Percentiles rank a stretch among this genome's conserved stretches.
These are phyloP conservation scores for Lycopodina hypogea DNA, from an alignment of 37 sponge, comb jelly and placozoan genomes.

Conservation along the genomic window DNA sequence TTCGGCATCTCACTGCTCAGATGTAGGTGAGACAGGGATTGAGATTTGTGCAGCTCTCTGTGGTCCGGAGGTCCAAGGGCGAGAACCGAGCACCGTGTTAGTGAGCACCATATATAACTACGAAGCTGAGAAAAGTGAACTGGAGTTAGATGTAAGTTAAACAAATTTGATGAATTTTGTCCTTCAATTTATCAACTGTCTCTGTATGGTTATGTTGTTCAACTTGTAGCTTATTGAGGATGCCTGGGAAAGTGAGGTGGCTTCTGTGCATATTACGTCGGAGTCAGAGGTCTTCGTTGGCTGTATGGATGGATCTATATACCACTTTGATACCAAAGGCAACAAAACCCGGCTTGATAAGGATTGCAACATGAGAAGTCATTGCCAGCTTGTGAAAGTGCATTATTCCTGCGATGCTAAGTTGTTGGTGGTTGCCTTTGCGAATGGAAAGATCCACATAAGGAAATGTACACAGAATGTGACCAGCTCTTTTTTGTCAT, in stretches of 20 bases:
- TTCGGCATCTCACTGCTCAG: constrained; percentile 1
- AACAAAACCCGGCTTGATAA: neutral
- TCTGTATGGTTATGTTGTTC: no score
- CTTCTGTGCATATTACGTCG: constrained; percentile 17
- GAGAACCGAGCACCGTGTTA: neutral
- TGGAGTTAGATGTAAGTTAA: neutral
- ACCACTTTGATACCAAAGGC: neutral
- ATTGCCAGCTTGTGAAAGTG: constrained; percentile 20
- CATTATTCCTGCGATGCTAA: neutral
- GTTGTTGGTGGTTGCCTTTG: constrained; percentile 40
- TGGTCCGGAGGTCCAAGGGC: neutral
- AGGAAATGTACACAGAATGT: constrained; percentile 16
- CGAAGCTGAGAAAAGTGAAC: neutral
- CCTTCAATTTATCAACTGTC: no score
- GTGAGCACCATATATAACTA: neutral
- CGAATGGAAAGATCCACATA: constrained; percentile 18
- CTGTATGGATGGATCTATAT: constrained; percentile 22
- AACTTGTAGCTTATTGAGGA: neutral
- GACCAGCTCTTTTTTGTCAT: neutral
- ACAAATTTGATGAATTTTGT: neutral
- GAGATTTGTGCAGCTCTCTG: constrained; percentile 31
- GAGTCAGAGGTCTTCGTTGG: constrained; percentile 33
- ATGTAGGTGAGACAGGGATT: neutral
- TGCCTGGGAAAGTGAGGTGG: constrained; percentile 3
- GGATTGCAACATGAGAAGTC: neutral